Base-by-base conservation (phyloP, 2,797 vertebrate genomes). In the Phalloptychus januarius region DNA sequence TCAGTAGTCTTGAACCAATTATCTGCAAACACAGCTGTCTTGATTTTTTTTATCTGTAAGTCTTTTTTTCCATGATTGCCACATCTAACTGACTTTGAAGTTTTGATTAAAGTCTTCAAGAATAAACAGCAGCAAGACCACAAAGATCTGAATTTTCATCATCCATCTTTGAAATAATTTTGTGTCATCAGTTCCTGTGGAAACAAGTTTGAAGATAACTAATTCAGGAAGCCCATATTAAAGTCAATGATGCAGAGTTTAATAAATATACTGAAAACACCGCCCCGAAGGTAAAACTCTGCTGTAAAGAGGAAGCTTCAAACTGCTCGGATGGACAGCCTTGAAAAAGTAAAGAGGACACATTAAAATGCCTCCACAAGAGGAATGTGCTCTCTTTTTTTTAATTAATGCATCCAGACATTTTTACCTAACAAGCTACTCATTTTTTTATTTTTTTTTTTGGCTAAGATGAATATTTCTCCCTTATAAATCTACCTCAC, bases 181-280 rank as follows among this genome's bases (percentile, higher is more conserved):
- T 89, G 91, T 94, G 89, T 92, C 92, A 92, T 91, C 85, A 63
- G 88, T 88, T 95, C 95, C 84, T 95, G 95, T 95, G 94, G 87
- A 92, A 95, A 96, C 95, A 95, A 93, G 95, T 94, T 91, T 89
- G 90, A 82, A 91, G 92, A 92, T 93, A 92, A 91, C 89, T 80
- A 83, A 89, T 92, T 93, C 92, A 94, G 93, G 93, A 94, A 95
- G 92, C 91, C 93, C 91, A 92, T 93, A 94, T 93, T 92, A 84
- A 88, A 94, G 85, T 93, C 93, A 94, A 92, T 92, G 94, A 94
- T 90, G 93, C 93, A 94, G 87, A 92, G 86, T 79, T 77, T 90
- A 92, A 89, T 56, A 85, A 91, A 93, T 91, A 89, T 84, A 87
- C 63, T 79, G 87, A 93, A 94, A 93, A 92, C 88, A 83, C 73